These are phyloP conservation scores for Nannospalax galili DNA, from an alignment of 2,113 vertebrate genomes.

Conservation along the genomic window DNA sequence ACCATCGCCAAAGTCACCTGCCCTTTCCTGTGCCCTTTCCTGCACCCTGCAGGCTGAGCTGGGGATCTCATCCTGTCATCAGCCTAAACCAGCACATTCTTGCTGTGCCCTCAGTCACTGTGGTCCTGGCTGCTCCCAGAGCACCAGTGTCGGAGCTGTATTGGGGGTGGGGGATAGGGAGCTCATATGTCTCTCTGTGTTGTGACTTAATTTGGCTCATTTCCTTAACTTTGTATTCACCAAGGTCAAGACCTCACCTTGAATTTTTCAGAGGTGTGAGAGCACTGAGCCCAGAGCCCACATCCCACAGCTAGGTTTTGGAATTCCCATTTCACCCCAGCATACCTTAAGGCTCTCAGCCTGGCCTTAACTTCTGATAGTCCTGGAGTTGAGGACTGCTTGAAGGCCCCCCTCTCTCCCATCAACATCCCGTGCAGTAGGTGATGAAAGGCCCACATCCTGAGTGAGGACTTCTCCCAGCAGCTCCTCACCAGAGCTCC, in stretches of 20 bases:
- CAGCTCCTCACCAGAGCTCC: not conserved
- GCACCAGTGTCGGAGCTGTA: not conserved
- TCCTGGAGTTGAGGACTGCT: not conserved
- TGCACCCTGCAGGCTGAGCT: not conserved
- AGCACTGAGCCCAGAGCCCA: not conserved
- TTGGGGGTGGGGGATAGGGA: not conserved
- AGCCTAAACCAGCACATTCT: not conserved
- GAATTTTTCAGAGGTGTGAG: not conserved
- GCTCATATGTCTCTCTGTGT: not conserved
- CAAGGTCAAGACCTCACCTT: not conserved
- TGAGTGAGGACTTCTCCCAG: not conserved
- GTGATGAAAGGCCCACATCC: not conserved
- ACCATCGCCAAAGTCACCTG: accelerated
- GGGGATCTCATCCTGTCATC: not conserved
- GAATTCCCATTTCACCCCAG: not conserved
- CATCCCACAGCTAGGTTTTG: accelerated
- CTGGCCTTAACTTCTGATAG: not conserved
- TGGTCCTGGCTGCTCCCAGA: not conserved
- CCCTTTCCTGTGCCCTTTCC: not conserved
- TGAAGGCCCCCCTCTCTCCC: not conserved
- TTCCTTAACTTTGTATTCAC: not conserved
- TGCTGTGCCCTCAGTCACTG: not conserved
- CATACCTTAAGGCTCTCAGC: not conserved
- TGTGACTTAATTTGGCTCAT: not conserved
- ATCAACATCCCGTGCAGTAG: accelerated